Conservation (phyloP, 2,888 invertebrate genomes). For the Adela reaumurella region DNA sequence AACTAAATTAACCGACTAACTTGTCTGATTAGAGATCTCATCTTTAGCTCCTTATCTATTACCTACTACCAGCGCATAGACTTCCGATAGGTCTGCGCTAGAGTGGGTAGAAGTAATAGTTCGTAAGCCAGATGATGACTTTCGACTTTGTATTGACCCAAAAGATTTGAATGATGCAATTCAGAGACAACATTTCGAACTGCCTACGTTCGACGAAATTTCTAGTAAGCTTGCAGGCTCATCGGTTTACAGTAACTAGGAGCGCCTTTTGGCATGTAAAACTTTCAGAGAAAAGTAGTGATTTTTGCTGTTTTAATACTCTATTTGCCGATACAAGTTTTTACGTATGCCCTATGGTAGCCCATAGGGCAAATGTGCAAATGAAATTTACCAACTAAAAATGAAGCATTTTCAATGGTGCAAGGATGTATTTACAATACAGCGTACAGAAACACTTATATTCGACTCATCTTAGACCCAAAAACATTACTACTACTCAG, state of each 20-base stretch:
- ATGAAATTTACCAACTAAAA: too few relatives aligned
- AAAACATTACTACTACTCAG: too few relatives aligned
- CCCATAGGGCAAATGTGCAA: too few relatives aligned
- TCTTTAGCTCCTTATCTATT: too few relatives aligned
- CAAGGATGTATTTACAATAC: too few relatives aligned
- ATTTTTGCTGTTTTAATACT: conserved; percentile 17
- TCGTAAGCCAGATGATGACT: conserved; percentile 9
- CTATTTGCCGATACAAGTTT: conserved; percentile 18
- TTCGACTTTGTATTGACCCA: conserved; percentile 19
- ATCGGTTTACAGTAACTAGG: conserved; percentile 15
- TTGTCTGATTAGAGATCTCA: too few relatives aligned
- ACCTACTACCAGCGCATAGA: too few relatives aligned
- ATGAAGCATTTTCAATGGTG: too few relatives aligned
- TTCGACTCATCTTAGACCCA: neutral
- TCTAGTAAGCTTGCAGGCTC: conserved; percentile 15
- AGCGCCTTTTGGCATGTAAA: conserved; percentile 16
- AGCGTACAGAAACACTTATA: too few relatives aligned
- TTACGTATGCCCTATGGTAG: conserved; percentile 18
- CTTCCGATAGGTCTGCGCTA: too few relatives aligned
- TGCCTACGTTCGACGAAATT: conserved; percentile 18
- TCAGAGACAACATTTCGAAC: conserved; percentile 13
- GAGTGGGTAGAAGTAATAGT: too few relatives aligned
- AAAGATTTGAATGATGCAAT: conserved; percentile 17
- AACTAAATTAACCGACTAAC: too few relatives aligned
- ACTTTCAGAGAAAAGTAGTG: conserved; percentile 14